These are phyloP conservation scores for Temnothorax longispinosus DNA, from an alignment of 1,140 invertebrate genomes.

Conservation along the genomic window DNA sequence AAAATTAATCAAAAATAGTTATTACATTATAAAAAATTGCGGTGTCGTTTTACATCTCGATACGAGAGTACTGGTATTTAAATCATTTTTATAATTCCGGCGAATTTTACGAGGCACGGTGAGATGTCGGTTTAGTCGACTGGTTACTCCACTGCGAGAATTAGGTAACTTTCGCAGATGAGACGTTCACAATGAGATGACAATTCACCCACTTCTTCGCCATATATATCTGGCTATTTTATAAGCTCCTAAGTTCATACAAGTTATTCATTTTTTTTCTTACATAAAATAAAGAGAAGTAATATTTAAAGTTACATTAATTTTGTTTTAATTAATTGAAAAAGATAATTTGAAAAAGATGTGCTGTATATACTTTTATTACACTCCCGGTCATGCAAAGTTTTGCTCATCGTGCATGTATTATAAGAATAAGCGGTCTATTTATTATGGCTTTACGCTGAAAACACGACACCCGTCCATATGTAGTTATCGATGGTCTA, in stretches of 20 bases:
- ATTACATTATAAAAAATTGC: neutral
- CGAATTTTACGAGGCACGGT: neutral
- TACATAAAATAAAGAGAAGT: neutral
- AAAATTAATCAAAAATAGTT: neutral
- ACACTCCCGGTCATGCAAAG: too few species aligned
- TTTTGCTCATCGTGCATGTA: too few species aligned
- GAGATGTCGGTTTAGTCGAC: slow-evolving; percentile 38
- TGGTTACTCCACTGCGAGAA: slow-evolving; percentile 58
- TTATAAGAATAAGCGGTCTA: too few species aligned
- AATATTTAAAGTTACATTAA: neutral
- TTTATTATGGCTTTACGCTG: too few species aligned
- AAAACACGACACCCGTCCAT: too few species aligned
- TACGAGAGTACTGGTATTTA: neutral
- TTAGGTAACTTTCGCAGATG: neutral
- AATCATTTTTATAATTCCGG: neutral
- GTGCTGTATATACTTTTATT: too few species aligned
- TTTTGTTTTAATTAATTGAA: too few species aligned
- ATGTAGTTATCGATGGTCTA: too few species aligned
- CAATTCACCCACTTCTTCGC: neutral
- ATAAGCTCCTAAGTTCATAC: neutral
- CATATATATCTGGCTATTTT: neutral
- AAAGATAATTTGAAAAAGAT: too few species aligned
- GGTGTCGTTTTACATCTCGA: neutral
- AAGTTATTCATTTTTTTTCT: neutral
- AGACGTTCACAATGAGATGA: too few species aligned